Evolutionary conservation across 2,797 vertebrate species (phyloP).

Genomic region (Cichlasoma orientale): DNA sequence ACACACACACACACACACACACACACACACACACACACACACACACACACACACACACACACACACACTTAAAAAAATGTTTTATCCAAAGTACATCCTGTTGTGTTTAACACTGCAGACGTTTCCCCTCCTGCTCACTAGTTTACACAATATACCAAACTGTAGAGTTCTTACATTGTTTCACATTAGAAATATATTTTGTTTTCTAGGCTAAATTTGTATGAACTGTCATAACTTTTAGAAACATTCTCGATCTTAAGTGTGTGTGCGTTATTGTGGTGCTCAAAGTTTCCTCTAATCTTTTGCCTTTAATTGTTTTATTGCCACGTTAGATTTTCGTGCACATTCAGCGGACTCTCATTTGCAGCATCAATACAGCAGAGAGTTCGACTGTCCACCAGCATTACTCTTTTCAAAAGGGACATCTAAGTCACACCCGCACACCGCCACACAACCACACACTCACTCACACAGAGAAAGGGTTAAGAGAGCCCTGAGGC

Average conservation of each 20-base stretch:
- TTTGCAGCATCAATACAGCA: constrained; percentile 52
- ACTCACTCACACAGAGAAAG: constrained; percentile 62
- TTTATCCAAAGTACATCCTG: background rate
- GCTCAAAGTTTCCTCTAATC: background rate
- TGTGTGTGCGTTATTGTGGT: background rate
- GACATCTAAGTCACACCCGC: constrained; percentile 59
- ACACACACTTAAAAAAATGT: background rate
- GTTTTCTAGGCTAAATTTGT: background rate
- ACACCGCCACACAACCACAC: constrained; percentile 28
- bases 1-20: too few relatives aligned
- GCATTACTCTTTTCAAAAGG: constrained; percentile 71
- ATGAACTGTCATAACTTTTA: background rate
- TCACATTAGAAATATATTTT: background rate
- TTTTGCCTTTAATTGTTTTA: constrained; percentile 22
- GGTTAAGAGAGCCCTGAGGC: constrained; percentile 82
- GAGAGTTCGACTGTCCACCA: constrained; percentile 55
- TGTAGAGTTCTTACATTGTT: background rate
- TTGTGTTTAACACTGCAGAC: background rate
- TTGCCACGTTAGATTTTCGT: constrained; percentile 15
- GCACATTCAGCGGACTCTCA: constrained; percentile 15
- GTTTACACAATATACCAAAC: background rate
- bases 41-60: too few relatives aligned
- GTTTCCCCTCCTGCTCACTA: background rate
- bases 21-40: too few relatives aligned
- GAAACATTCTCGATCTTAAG: background rate